phyloP scores from a whole-genome alignment of 1,140 invertebrate species.

The Diprion similis region DNA sequence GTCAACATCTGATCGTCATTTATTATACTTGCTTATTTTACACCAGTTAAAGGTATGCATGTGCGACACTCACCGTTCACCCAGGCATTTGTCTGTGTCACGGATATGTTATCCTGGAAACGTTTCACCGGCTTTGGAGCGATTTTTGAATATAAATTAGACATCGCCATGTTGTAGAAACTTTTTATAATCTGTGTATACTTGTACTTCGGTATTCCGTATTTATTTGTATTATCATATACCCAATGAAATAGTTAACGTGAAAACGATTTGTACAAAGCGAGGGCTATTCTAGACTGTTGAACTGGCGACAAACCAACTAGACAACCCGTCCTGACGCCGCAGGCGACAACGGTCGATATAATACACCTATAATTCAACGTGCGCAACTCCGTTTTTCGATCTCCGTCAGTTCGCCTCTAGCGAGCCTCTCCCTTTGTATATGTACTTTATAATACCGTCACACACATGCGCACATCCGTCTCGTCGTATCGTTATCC shows the following conservation, averaged over 20 bases:
- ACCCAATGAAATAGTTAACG: too few relatives aligned
- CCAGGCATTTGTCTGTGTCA: constrained; percentile 82
- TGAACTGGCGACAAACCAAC: constrained; percentile 35
- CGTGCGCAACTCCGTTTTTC: neutral
- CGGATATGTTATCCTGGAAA: constrained; percentile 73
- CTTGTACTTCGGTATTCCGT: neutral
- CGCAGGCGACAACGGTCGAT: neutral
- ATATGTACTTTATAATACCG: too few relatives aligned
- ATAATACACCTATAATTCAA: neutral
- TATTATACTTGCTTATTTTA: neutral
- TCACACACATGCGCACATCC: neutral
- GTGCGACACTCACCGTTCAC: constrained; percentile 76
- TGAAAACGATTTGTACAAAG: too few relatives aligned
- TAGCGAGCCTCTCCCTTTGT: too few relatives aligned
- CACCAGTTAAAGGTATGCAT: neutral
- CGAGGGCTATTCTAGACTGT: too few relatives aligned
- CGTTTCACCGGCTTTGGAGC: constrained; percentile 73
- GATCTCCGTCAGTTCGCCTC: neutral
- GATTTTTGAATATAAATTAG: constrained; percentile 77
- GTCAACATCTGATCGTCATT: neutral
- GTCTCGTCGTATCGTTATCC: too few relatives aligned
- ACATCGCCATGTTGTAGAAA: constrained; percentile 67
- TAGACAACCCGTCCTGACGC: neutral
- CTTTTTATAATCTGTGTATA: neutral
- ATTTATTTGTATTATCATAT: too few relatives aligned